A percentile compares a stretch with the other conserved stretches of the same genome.
Evolutionary conservation across 2,888 invertebrate genomes (phyloP).

Genomic region (Entomobrya multifasciata): DNA sequence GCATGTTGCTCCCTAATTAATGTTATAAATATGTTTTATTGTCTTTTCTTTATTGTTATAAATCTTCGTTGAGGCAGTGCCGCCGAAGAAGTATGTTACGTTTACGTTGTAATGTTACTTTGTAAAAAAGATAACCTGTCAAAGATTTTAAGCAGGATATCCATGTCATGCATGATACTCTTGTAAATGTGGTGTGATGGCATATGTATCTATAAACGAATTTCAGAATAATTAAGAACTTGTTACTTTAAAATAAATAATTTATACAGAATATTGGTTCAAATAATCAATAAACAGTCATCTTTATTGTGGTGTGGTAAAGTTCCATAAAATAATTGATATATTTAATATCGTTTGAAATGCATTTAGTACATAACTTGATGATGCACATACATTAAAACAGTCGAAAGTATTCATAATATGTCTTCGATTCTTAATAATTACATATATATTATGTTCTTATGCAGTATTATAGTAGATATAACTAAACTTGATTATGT

Average conservation of each 20-base stretch:
- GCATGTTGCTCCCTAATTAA: not conserved
- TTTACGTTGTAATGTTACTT: too few species aligned
- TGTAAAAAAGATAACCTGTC: too few species aligned
- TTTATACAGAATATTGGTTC: not conserved
- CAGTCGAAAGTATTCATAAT: constrained; percentile 27
- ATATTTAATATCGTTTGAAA: not conserved
- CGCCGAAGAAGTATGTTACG: too few species aligned
- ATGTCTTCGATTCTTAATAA: constrained; percentile 22
- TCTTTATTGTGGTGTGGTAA: not conserved
- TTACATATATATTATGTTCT: too few species aligned
- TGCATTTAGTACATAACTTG: not conserved
- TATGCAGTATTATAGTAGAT: too few species aligned
- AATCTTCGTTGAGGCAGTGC: too few species aligned
- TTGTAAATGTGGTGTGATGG: too few species aligned
- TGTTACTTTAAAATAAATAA: constrained; percentile 5
- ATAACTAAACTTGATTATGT: too few species aligned
- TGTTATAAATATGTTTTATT: not conserved
- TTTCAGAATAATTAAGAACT: too few species aligned
- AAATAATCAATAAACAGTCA: not conserved
- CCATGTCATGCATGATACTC: too few species aligned
- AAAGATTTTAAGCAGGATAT: too few species aligned
- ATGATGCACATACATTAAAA: constrained; percentile 4
- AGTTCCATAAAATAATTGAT: constrained; percentile 12
- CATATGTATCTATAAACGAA: too few species aligned
- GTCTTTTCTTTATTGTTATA: not conserved